These are phyloP conservation scores for Chanos chanos DNA, from an alignment of 2,797 vertebrate genomes.

Conservation along the genomic window DNA sequence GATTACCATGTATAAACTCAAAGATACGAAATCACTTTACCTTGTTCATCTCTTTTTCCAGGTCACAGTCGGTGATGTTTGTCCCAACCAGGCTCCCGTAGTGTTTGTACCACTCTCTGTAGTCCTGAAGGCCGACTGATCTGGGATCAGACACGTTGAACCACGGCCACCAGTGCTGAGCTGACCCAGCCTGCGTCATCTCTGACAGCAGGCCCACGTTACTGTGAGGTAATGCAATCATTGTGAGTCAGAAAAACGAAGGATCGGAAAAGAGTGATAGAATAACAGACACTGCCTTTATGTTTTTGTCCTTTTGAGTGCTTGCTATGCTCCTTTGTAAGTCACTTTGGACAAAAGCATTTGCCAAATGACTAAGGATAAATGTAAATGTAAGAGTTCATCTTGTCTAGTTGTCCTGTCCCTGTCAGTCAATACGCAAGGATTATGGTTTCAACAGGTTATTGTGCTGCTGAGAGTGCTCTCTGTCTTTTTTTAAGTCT, in stretches of 20 bases:
- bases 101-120: constrained; percentile 69
- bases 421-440: too few relatives aligned
- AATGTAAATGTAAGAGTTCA: too few relatives aligned
- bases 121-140: constrained; percentile 66
- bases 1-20: too few relatives aligned
- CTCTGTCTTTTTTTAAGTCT: too few relatives aligned
- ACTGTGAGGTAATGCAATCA: constrained; percentile 45
- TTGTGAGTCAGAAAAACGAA: not conserved
- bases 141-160: constrained; percentile 62
- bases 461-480: too few relatives aligned
- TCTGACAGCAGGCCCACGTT: constrained; percentile 60
- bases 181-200: constrained; percentile 41
- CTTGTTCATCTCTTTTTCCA: constrained; percentile 77
- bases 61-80: constrained; percentile 69
- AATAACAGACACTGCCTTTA: too few relatives aligned
- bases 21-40: constrained; percentile 35
- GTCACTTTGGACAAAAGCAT: too few relatives aligned
- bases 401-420: too few relatives aligned
- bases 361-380: too few relatives aligned
- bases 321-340: too few relatives aligned
- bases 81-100: constrained; percentile 51
- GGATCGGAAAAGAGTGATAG: not conserved
- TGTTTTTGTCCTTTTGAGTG: too few relatives aligned
- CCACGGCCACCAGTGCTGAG: constrained; percentile 55
- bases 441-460: too few relatives aligned